A percentile compares a stretch with the other conserved stretches of the same genome.
Evolutionary conservation across 2,888 invertebrate genomes (phyloP).

Genomic region (Vanessa cardui): DNA sequence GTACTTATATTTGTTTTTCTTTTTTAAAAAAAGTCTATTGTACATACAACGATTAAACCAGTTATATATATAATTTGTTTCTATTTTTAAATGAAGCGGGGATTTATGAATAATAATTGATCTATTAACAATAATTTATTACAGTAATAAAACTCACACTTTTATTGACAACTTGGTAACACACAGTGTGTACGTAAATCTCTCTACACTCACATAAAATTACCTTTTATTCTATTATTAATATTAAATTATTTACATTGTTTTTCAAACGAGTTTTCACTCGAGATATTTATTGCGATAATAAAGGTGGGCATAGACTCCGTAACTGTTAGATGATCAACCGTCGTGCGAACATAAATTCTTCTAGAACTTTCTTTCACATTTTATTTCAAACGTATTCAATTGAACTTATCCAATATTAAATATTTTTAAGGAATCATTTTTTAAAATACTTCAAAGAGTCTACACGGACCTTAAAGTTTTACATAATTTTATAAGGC

Average conservation of each 20-base stretch:
- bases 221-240: constrained; percentile 57
- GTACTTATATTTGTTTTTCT: too few species aligned
- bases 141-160: constrained; percentile 74
- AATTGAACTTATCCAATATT: background rate
- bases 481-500: constrained; percentile 20
- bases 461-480: constrained; percentile 18
- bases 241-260: constrained; percentile 71
- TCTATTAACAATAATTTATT: constrained; percentile 82
- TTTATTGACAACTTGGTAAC: constrained; percentile 63
- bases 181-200: constrained; percentile 60
- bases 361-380: background rate
- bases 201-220: constrained; percentile 54
- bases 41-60: background rate
- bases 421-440: background rate
- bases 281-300: constrained; percentile 45
- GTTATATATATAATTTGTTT: background rate
- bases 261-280: constrained; percentile 43
- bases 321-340: background rate
- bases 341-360: background rate
- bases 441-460: constrained; percentile 2
- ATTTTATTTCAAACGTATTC: background rate
- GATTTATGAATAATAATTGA: constrained; percentile 67
- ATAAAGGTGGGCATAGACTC: constrained; percentile 19
- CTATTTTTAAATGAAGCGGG: constrained; percentile 49
- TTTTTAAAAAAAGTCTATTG: too few species aligned